Evolutionary conservation across 2,113 vertebrate species (phyloP).

Genomic region (Antennarius striatus): DNA sequence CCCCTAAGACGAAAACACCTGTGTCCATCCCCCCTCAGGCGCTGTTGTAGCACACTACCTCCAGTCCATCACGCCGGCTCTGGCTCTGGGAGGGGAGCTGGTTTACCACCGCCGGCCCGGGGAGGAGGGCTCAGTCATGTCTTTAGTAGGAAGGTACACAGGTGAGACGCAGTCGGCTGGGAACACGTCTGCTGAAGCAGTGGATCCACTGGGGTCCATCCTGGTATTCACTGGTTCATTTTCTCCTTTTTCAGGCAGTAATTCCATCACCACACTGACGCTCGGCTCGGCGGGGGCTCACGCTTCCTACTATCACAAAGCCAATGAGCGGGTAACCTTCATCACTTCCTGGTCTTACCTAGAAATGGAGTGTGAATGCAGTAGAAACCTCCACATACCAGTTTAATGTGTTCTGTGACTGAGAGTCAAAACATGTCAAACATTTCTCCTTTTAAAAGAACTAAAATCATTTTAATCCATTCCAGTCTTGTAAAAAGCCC

Average conservation of each 20-base stretch:
- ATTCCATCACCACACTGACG: constrained; percentile 85
- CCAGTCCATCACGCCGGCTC: constrained; percentile 84
- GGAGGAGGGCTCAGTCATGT: constrained; percentile 86
- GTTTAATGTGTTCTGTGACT: too few relatives aligned
- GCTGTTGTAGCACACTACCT: constrained; percentile 87
- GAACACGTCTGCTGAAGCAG: neutral
- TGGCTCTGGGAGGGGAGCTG: constrained; percentile 88
- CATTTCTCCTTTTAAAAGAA: too few relatives aligned
- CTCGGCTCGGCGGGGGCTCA: constrained; percentile 85
- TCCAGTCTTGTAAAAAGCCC: too few relatives aligned
- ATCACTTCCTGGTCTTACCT: neutral
- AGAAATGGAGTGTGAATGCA: too few relatives aligned
- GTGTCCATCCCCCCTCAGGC: constrained; percentile 62
- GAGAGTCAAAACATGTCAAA: too few relatives aligned
- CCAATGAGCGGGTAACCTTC: constrained; percentile 85
- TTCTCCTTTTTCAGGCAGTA: constrained; percentile 73
- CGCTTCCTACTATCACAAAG: constrained; percentile 88
- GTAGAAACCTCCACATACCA: too few relatives aligned
- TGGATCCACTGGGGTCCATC: neutral
- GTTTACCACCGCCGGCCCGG: constrained; percentile 87
- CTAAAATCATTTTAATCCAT: too few relatives aligned
- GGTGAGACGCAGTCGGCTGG: constrained; percentile 49
- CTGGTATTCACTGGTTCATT: neutral
- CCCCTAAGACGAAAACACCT: neutral
- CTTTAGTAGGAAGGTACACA: constrained; percentile 87